Percentiles rank a stretch among this genome's conserved stretches.
Evolutionary conservation across 2,113 vertebrate species (phyloP).

Genomic region (Cavia porcellus): DNA sequence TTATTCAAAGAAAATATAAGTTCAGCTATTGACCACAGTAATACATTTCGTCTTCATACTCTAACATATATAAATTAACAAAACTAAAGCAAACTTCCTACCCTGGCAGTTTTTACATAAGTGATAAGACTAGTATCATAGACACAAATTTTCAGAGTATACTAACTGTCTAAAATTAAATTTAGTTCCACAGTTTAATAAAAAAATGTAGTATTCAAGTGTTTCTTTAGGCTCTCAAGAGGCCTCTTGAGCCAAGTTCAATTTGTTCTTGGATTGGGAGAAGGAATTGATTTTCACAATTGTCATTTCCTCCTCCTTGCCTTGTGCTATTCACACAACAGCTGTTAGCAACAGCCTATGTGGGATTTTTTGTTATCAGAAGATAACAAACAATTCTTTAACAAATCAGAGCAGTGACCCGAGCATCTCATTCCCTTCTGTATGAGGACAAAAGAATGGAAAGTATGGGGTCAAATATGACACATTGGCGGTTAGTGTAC

Average conservation of each 20-base stretch:
- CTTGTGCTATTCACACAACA: slow-evolving; percentile 66
- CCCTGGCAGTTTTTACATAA: neutral
- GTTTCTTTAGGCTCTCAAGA: slow-evolving; percentile 67
- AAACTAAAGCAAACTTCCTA: neutral
- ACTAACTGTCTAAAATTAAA: slow-evolving; percentile 11
- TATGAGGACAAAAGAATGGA: neutral
- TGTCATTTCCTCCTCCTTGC: slow-evolving; percentile 76
- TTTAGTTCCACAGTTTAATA: neutral
- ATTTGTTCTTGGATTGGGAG: slow-evolving; percentile 74
- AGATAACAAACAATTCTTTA: neutral
- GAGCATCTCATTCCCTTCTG: neutral
- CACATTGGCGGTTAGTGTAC: neutral
- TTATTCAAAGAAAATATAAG: neutral
- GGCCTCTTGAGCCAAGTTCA: slow-evolving; percentile 53
- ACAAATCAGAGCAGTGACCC: neutral
- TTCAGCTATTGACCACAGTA: neutral
- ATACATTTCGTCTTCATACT: neutral
- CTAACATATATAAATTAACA: neutral
- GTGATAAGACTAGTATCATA: neutral
- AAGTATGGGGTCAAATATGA: neutral
- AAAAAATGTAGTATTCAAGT: neutral
- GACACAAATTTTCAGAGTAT: neutral
- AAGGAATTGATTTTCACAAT: slow-evolving; percentile 72
- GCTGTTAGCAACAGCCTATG: slow-evolving; percentile 57
- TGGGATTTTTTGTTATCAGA: slow-evolving; percentile 52